A percentile compares a stretch with the other conserved stretches of the same genome.
phyloP scores from a whole-genome alignment of 2,113 vertebrate genomes.

The Corythaeola cristata region DNA sequence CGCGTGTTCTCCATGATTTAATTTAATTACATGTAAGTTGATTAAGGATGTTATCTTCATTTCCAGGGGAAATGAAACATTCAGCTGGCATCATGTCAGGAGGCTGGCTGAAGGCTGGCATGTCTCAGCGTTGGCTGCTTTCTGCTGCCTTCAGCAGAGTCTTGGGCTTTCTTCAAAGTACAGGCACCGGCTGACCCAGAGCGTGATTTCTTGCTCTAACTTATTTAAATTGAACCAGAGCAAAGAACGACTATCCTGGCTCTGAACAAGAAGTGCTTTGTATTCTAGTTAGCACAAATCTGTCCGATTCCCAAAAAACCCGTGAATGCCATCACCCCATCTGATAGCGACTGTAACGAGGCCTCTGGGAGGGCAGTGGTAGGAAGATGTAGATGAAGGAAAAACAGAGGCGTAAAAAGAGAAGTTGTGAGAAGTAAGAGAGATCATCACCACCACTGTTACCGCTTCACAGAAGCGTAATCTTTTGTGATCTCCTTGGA shows the following conservation, averaged over 20 bases:
- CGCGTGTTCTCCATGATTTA: background rate
- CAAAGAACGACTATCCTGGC: rapidly evolving
- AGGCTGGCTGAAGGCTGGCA: background rate
- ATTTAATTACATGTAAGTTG: background rate
- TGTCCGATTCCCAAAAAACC: background rate
- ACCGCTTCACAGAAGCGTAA: slow-evolving; percentile 25
- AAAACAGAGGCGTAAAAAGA: background rate
- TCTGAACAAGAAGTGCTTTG: slow-evolving; percentile 1
- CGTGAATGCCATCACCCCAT: background rate
- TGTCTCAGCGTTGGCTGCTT: background rate
- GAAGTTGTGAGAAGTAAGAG: slow-evolving; percentile 22
- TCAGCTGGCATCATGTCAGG: background rate
- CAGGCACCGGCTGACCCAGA: background rate
- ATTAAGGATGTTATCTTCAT: slow-evolving; percentile 47
- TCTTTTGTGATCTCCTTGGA: slow-evolving; percentile 63
- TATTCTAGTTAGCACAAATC: background rate
- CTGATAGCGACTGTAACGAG: background rate
- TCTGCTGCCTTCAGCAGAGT: background rate
- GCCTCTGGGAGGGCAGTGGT: background rate
- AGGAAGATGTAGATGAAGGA: slow-evolving; percentile 11
- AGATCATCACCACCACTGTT: background rate
- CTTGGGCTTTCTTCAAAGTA: background rate
- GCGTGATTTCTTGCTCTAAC: background rate
- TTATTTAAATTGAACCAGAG: background rate
- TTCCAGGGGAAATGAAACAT: slow-evolving; percentile 43